Evolutionary conservation across 2,113 vertebrate species (phyloP).

Genomic region (Leptobrachium ailaonicum): DNA sequence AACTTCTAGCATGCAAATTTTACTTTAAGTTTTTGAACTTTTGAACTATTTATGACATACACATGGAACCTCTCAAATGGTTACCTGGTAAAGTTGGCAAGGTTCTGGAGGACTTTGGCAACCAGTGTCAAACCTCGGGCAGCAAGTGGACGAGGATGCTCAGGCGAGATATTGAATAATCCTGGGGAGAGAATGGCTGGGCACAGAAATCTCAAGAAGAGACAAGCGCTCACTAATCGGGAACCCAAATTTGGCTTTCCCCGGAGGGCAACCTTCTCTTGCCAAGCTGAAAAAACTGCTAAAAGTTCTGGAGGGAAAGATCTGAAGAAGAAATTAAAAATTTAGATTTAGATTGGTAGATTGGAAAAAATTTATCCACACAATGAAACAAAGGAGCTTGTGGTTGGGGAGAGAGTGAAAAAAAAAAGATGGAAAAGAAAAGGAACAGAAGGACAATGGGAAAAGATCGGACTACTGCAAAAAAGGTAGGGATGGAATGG

Average conservation of each 20-base stretch:
- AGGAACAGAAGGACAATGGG: neutral
- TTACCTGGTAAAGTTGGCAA: conserved; percentile 89
- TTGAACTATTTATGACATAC: too few relatives aligned
- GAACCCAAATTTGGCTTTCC: conserved; percentile 75
- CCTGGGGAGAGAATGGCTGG: conserved; percentile 90
- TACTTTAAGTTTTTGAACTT: too few relatives aligned
- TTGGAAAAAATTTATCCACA: neutral
- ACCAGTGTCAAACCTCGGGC: conserved; percentile 86
- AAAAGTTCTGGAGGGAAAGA: conserved; percentile 84
- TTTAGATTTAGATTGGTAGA: neutral
- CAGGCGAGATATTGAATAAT: conserved; percentile 84
- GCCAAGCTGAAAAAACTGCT: conserved; percentile 85
- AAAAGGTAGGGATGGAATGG: neutral
- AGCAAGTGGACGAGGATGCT: conserved; percentile 79
- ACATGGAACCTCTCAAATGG: conserved; percentile 38
- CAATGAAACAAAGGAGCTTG: neutral
- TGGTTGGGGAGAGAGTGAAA: neutral
- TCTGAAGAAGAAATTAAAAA: conserved; percentile 58
- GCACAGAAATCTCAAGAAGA: conserved; percentile 91
- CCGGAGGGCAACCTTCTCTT: conserved; percentile 71
- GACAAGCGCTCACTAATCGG: conserved; percentile 86
- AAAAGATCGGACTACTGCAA: neutral
- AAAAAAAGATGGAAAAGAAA: neutral
- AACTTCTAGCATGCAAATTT: too few relatives aligned
- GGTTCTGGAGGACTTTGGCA: conserved; percentile 94